Percentiles rank a stretch among this genome's conserved stretches.
phyloP scores from a whole-genome alignment of 1,140 invertebrate species.

The Pygmarrhopalites habei region DNA sequence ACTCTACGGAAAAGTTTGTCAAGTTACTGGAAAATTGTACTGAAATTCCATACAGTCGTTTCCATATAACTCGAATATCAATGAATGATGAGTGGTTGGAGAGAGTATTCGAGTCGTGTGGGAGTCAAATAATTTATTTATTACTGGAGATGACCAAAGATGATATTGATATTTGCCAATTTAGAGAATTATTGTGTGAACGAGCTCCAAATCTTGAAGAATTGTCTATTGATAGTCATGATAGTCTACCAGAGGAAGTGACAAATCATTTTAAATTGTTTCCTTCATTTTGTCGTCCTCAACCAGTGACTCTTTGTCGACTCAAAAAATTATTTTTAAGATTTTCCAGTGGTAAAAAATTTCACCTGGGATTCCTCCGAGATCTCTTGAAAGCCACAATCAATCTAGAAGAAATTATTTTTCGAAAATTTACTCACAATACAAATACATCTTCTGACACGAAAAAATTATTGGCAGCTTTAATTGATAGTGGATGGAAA shows the following conservation, averaged over 20 bases:
- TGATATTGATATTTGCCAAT: neutral
- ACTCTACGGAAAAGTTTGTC: neutral
- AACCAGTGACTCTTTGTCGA: too few relatives aligned
- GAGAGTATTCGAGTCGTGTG: neutral
- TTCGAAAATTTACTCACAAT: neutral
- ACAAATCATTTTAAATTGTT: neutral
- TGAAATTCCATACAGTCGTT: neutral
- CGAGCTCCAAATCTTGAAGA: neutral
- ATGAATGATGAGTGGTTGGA: constrained; percentile 1
- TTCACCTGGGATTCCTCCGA: neutral
- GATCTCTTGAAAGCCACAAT: neutral
- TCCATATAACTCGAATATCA: neutral
- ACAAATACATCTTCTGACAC: neutral
- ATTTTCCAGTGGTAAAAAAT: constrained; percentile 5
- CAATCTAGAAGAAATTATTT: neutral
- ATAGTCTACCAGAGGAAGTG: constrained; percentile 2
- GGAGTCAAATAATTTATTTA: neutral
- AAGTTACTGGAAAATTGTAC: neutral
- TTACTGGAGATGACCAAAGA: constrained; percentile 1
- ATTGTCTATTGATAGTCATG: neutral
- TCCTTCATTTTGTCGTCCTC: neutral
- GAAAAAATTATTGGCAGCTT: neutral
- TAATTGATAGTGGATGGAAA: neutral
- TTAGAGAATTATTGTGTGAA: neutral
- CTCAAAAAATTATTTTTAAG: neutral